Conservation (phyloP, 2,797 vertebrate species). For the Epinephelus malabaricus region DNA sequence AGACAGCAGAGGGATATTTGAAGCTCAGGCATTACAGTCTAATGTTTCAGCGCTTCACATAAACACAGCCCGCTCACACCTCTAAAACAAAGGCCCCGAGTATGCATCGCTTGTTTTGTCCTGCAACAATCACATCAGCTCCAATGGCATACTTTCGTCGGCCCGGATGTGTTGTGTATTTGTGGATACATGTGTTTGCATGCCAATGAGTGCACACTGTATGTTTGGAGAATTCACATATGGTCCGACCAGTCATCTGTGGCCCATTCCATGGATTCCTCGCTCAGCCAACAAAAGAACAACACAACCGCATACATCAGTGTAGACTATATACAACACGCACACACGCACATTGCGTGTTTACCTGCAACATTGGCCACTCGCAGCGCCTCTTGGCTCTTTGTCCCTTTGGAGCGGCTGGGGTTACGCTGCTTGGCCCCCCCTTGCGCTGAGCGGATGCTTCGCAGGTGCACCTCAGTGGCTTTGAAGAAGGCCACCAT, state of each 20-base stretch:
- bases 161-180: not conserved
- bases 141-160: slow-evolving; percentile 12
- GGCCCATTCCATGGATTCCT: slow-evolving; percentile 51
- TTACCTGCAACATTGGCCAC: slow-evolving; percentile 95
- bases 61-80: slow-evolving; percentile 76
- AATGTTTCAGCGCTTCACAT: slow-evolving; percentile 76
- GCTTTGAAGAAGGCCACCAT: slow-evolving; percentile 99
- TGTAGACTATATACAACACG: not conserved
- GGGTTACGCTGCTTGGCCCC: slow-evolving; percentile 92
- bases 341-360: slow-evolving; percentile 9
- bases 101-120: slow-evolving; percentile 35
- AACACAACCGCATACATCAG: slow-evolving; percentile 24
- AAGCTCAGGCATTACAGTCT: slow-evolving; percentile 76
- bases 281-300: slow-evolving; percentile 22
- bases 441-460: slow-evolving; percentile 89
- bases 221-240: slow-evolving; percentile 3
- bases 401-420: slow-evolving; percentile 92
- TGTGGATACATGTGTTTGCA: slow-evolving; percentile 11
- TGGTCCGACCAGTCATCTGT: slow-evolving; percentile 36
- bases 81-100: slow-evolving; percentile 61
- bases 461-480: slow-evolving; percentile 96
- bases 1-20: slow-evolving; percentile 77
- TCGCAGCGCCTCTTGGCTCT: slow-evolving; percentile 94
- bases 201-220: slow-evolving; percentile 1
- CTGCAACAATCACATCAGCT: slow-evolving; percentile 31